Evolutionary conservation across 64 coral and sea anemone species (phyloP).

Genomic region (Acropora yongei): DNA sequence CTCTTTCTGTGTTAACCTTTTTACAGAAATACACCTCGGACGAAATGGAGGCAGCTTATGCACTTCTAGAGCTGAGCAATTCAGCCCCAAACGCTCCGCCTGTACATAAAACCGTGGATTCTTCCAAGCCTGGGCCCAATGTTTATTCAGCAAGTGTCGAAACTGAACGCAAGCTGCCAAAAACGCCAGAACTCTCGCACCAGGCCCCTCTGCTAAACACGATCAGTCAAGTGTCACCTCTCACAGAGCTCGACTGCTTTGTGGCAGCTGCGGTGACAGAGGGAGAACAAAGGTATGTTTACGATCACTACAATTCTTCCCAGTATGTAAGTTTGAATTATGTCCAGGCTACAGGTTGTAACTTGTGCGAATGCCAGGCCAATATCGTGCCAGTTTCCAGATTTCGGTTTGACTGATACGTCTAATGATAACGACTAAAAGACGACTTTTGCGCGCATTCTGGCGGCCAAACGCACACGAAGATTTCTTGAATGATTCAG

Average conservation of each 20-base stretch:
- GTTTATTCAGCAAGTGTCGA: background rate
- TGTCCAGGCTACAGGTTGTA: too few relatives aligned
- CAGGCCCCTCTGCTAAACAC: background rate
- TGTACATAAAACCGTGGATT: background rate
- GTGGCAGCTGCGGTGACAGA: constrained; percentile 1
- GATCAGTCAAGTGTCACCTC: constrained; percentile 15
- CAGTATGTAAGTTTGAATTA: constrained; percentile 33
- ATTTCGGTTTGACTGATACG: too few relatives aligned
- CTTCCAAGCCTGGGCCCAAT: background rate
- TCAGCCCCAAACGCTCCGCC: background rate
- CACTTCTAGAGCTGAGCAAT: constrained; percentile 26
- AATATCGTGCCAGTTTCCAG: too few relatives aligned
- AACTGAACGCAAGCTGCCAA: background rate
- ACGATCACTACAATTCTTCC: background rate
- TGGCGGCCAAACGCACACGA: too few relatives aligned
- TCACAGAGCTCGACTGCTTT: constrained; percentile 18
- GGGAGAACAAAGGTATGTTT: constrained; percentile 5
- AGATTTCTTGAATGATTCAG: too few relatives aligned
- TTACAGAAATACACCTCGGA: constrained; percentile 22
- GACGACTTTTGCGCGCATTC: too few relatives aligned
- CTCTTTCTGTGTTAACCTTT: background rate
- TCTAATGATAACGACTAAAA: too few relatives aligned
- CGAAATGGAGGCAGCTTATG: constrained; percentile 36
- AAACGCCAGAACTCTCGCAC: background rate
- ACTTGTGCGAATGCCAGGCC: too few relatives aligned